Conservation (phyloP, 1,140 invertebrate species). For the Carposina sasakii region DNA sequence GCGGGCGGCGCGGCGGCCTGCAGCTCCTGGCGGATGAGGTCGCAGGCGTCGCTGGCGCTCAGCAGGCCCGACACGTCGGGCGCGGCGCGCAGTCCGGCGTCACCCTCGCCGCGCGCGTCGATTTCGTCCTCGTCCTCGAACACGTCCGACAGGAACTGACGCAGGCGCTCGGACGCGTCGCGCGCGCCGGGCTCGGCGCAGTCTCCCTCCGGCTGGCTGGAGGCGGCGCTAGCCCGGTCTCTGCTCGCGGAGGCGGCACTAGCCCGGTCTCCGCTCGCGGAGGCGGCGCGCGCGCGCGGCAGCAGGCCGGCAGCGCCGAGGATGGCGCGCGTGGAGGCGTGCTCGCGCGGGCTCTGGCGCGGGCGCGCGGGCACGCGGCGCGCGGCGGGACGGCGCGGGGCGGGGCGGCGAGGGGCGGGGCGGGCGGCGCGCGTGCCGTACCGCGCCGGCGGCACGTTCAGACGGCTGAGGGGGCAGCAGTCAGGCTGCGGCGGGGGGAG, state of each 20-base stretch:
- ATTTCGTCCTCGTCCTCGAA: conserved; percentile 62
- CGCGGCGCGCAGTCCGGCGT: conserved; percentile 42
- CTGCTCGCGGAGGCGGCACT: too few relatives aligned
- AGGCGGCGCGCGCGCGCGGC: conserved; percentile 49
- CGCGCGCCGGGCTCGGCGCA: conserved; percentile 42
- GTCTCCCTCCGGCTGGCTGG: too few relatives aligned
- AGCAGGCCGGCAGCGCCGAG: conserved; percentile 77
- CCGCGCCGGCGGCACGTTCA: conserved; percentile 53
- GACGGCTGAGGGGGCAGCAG: conserved; percentile 64
- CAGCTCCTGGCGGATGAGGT: conserved; percentile 60
- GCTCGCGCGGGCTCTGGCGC: conserved; percentile 87
- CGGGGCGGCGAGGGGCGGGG: conserved; percentile 47
- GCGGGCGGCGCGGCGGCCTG: too few relatives aligned
- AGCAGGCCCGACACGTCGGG: conserved; percentile 57
- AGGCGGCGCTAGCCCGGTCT: too few relatives aligned
- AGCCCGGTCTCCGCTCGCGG: too few relatives aligned
- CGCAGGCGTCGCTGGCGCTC: conserved; percentile 57
- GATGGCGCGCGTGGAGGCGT: conserved; percentile 87
- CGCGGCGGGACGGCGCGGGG: conserved; percentile 46
- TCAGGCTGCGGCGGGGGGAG: conserved; percentile 74
- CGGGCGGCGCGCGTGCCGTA: conserved; percentile 68
- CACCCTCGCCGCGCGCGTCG: conserved; percentile 53
- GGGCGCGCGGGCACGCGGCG: conserved; percentile 75
- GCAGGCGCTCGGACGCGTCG: conserved; percentile 57
- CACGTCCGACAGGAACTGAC: conserved; percentile 61